These are phyloP conservation scores for Heliangelus exortis DNA, from an alignment of 2,797 vertebrate genomes.

Conservation along the genomic window DNA sequence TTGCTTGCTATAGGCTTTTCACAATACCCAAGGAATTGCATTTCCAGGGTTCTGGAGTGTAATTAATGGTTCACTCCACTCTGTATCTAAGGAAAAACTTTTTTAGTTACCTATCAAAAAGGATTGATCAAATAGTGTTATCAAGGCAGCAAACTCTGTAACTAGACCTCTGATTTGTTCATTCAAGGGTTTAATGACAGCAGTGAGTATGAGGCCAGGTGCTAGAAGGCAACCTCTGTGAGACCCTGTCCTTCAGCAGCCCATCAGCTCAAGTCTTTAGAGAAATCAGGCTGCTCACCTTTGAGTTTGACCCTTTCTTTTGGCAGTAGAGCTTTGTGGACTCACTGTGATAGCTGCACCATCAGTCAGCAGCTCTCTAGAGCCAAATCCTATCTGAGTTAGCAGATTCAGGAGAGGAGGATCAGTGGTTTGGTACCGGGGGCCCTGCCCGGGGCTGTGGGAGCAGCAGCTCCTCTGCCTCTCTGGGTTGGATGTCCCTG, in stretches of 20 bases:
- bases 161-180: constrained; percentile 55
- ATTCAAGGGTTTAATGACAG: constrained; percentile 30
- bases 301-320: neutral
- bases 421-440: rapidly evolving
- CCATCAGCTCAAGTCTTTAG: neutral
- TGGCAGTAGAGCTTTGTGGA: neutral
- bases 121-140: constrained; percentile 47
- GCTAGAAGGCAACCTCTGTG: neutral
- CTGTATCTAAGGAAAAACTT: constrained; percentile 57
- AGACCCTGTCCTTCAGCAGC: neutral
- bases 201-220: neutral
- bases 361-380: neutral
- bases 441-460: neutral
- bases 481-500: neutral
- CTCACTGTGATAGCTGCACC: rapidly evolving
- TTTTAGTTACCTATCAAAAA: constrained; percentile 71
- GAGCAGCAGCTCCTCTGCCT: neutral
- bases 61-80: constrained; percentile 59
- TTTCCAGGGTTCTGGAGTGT: constrained; percentile 50
- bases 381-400: rapidly evolving
- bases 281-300: neutral
- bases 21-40: constrained; percentile 59
- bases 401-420: neutral
- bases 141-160: constrained; percentile 31
- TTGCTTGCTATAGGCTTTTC: constrained; percentile 38